Base-by-base conservation (phyloP, 2,888 invertebrate species). In the Xestia rhomboidea region DNA sequence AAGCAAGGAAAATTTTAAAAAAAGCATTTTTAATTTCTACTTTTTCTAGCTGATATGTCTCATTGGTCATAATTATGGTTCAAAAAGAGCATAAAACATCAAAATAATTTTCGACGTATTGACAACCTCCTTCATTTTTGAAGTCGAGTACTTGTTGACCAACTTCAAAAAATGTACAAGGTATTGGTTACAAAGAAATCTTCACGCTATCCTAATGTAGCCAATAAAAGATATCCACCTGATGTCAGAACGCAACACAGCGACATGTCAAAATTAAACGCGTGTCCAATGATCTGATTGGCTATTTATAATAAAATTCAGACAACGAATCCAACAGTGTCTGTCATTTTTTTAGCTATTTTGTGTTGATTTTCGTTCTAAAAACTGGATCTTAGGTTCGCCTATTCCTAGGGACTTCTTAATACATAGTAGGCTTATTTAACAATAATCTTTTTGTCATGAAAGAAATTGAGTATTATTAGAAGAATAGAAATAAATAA, bases 31-130 rank as follows among this genome's bases (percentile, higher is more conserved):
- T 18, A 46, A 7, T 38, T 38, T 63, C 62, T 24, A 46, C 30
- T 27, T 64, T 51, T 44, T 77, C 3, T 51, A 83, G 10, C 41
- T 79, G 84, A 79, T 79, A 79, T 79, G 79, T 79, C 5, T 41
- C 3, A 68, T 83, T 83, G 84, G 79, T 83, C 79, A n/a, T n/a
- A n/a, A n/a, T 15, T 34, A n/a, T 27, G 8, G 24, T 54, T 51
- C 18, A 79, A 30, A 68, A 49, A n/a, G 49, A 30, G 8, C 7
- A 38, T 38, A 63, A 34, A 34, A 38, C 34, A 63, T 34, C 2
- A 60, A 62, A 34, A 24, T 38, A 24, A 38, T 63, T 38, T 38
- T 13, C 3, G 38, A 38, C n/a, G n/a, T 38, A 38, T 63, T 63
- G 13, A 38, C 18, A n/a, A 15, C 6, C 13, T 63, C 15, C 7